A percentile compares a stretch with the other conserved stretches of the same genome.
These are phyloP conservation scores for Synergus laeviventris DNA, from an alignment of 2,888 invertebrate genomes.

Conservation along the genomic window DNA sequence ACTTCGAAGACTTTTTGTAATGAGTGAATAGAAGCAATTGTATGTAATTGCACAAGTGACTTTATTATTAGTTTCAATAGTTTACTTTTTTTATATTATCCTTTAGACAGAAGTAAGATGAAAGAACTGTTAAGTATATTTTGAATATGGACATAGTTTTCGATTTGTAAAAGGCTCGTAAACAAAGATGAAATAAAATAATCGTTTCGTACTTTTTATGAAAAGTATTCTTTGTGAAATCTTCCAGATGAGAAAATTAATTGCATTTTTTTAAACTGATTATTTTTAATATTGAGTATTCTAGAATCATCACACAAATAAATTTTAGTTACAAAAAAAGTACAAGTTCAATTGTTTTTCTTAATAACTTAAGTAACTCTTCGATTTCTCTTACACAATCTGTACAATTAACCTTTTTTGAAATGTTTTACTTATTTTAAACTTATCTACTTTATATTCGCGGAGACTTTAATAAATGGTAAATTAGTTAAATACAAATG, in stretches of 20 bases:
- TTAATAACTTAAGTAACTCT: neutral
- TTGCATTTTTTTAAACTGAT: neutral
- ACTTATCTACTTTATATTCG: neutral
- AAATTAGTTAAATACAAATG: neutral
- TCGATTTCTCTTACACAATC: neutral
- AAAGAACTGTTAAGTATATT: neutral
- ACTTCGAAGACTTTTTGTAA: neutral
- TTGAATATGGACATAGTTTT: neutral
- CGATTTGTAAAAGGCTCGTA: neutral
- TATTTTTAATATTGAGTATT: neutral
- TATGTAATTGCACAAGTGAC: too few relatives aligned
- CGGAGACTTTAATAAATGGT: neutral
- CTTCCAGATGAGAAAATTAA: neutral
- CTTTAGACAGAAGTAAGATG: neutral
- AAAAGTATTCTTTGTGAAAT: neutral
- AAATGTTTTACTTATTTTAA: neutral
- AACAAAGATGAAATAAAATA: neutral
- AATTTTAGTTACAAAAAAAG: too few relatives aligned
- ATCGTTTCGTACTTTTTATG: neutral
- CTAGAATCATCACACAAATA: too few relatives aligned
- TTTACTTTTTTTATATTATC: neutral
- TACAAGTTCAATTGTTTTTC: neutral
- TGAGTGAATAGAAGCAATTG: neutral
- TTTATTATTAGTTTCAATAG: neutral
- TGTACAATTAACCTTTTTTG: neutral